Conservation (phyloP, 2,113 vertebrate genomes). For the Plecotus auritus region DNA sequence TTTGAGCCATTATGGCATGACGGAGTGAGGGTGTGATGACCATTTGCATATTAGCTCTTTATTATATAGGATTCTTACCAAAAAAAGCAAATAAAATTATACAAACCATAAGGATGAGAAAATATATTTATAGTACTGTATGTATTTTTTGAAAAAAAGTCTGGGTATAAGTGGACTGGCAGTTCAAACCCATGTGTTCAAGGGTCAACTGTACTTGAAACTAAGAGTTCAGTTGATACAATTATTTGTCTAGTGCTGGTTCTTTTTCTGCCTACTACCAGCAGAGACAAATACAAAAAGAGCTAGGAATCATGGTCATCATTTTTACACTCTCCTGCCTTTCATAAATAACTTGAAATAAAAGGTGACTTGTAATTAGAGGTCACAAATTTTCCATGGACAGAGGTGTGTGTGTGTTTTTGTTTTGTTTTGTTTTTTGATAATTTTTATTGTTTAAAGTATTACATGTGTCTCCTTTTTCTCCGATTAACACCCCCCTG, state of each 20-base stretch:
- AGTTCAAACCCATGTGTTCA: not conserved
- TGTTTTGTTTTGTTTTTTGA: not conserved
- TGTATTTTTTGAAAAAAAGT: not conserved
- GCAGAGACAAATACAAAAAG: not conserved
- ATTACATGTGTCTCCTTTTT: too few species aligned
- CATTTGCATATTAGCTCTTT: too few species aligned
- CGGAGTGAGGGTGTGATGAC: too few species aligned
- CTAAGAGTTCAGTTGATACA: not conserved
- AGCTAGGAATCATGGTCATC: not conserved
- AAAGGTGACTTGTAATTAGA: not conserved
- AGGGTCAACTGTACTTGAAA: not conserved
- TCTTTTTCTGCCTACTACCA: not conserved
- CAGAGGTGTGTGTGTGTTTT: not conserved
- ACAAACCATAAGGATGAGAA: not conserved
- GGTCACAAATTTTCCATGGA: not conserved
- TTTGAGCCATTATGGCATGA: too few species aligned
- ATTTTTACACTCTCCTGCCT: not conserved
- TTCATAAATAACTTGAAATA: constrained; percentile 1
- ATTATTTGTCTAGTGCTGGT: not conserved
- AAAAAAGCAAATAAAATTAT: not conserved
- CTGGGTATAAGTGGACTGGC: not conserved
- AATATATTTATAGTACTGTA: not conserved
- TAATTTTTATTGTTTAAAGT: too few species aligned
- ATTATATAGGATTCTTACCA: not conserved
- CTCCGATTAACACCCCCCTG: too few species aligned